Evolutionary conservation across 1,140 invertebrate genomes (phyloP).

Genomic region (Drosophila biarmipes): DNA sequence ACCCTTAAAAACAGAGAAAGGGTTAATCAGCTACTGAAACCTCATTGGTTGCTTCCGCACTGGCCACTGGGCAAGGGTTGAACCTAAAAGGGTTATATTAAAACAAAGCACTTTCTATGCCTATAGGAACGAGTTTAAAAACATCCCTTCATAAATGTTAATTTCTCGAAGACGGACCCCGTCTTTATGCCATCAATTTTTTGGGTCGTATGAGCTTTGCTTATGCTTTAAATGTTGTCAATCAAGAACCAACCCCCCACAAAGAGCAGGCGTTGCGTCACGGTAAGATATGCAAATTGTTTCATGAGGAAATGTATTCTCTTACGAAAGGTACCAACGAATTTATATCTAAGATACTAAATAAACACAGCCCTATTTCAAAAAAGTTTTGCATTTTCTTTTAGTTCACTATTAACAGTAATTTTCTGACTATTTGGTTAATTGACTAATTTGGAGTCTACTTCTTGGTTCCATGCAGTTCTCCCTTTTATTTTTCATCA

Average conservation of each 20-base stretch:
- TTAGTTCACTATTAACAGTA: too few species aligned
- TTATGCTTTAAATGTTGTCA: slow-evolving; percentile 13
- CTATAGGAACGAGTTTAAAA: slow-evolving; percentile 2
- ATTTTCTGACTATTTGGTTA: too few species aligned
- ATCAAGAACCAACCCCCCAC: slow-evolving; percentile 55
- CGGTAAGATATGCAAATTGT: slow-evolving; percentile 63
- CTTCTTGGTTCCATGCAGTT: slow-evolving; percentile 25
- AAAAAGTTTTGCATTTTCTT: too few species aligned
- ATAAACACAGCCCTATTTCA: too few species aligned
- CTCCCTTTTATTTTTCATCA: slow-evolving; percentile 28
- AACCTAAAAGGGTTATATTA: slow-evolving; percentile 59
- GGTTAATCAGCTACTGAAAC: slow-evolving; percentile 45
- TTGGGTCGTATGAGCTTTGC: slow-evolving; percentile 4
- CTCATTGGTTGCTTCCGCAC: slow-evolving; percentile 45
- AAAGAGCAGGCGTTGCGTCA: slow-evolving; percentile 19
- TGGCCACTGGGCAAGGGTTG: slow-evolving; percentile 67
- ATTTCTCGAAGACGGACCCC: background rate
- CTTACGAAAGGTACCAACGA: slow-evolving; percentile 1
- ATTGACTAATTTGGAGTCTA: too few species aligned
- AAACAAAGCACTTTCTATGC: slow-evolving; percentile 49
- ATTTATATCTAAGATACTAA: background rate
- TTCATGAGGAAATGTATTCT: slow-evolving; percentile 48
- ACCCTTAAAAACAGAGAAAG: slow-evolving; percentile 48
- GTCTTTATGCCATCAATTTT: background rate
- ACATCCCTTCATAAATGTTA: slow-evolving; percentile 25